phyloP scores from a whole-genome alignment of 2,797 vertebrate species.

The Chiloscyllium punctatum region DNA sequence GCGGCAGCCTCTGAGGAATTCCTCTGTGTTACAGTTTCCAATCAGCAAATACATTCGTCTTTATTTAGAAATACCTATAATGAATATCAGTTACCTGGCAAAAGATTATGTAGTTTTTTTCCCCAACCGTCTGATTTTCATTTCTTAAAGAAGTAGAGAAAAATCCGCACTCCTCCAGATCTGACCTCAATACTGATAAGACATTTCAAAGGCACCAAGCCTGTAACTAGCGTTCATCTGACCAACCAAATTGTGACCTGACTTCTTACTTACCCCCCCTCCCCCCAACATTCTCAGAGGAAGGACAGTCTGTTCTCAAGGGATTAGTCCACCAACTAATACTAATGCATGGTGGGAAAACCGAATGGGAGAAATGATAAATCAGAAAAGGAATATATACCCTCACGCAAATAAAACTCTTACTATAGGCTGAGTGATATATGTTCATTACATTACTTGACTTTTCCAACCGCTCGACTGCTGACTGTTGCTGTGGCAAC shows the following conservation, averaged over 20 bases:
- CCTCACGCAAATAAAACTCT: not conserved
- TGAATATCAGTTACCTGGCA: no score
- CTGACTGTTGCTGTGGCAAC: conserved; percentile 6
- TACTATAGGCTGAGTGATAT: not conserved
- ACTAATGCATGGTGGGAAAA: not conserved
- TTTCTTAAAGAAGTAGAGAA: not conserved
- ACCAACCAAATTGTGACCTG: not conserved
- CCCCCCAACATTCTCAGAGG: not conserved
- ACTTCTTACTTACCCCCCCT: not conserved
- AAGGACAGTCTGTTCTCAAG: not conserved
- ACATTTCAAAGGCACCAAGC: not conserved
- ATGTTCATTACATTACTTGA: not conserved
- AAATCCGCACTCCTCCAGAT: not conserved
- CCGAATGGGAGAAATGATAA: not conserved
- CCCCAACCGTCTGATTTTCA: not conserved
- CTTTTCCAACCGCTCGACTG: not conserved
- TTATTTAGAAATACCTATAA: not conserved
- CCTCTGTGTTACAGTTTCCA: not conserved
- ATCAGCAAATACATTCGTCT: not conserved
- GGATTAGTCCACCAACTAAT: not conserved
- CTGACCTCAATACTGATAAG: not conserved
- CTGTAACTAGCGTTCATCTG: not conserved
- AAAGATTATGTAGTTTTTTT: not conserved
- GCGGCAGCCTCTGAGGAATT: not conserved
- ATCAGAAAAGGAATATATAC: not conserved